phyloP scores from a whole-genome alignment of 2,888 invertebrate genomes.

The Mesoligia furuncula region DNA sequence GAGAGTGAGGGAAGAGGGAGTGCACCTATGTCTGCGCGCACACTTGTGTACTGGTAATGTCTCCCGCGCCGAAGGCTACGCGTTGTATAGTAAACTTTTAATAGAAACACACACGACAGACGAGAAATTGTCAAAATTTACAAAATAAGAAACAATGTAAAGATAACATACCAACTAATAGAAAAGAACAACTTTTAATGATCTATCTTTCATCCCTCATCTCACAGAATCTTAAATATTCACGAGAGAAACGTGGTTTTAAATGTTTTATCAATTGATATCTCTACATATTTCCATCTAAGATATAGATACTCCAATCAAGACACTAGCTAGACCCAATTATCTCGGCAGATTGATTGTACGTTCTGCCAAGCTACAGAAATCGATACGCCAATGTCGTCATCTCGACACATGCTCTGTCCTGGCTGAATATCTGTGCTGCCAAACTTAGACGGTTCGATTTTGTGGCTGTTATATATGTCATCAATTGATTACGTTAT shows the following conservation, averaged over 20 bases:
- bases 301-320: no score
- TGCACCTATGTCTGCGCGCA: no score
- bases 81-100: background rate
- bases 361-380: slow-evolving; percentile 27
- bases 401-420: slow-evolving; percentile 13
- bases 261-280: slow-evolving; percentile 5
- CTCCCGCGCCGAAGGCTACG: no score
- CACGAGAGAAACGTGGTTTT: no score
- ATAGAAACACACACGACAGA: background rate
- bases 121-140: background rate
- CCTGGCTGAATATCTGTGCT: background rate
- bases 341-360: slow-evolving; percentile 23
- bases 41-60: no score
- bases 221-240: background rate
- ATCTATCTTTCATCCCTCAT: background rate
- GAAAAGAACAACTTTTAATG: background rate
- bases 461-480: background rate
- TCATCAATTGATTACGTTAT: background rate
- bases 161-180: no score
- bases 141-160: background rate
- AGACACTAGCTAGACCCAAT: no score
- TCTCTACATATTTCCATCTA: no score
- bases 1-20: no score
- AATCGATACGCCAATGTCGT: slow-evolving; percentile 28
- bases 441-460: background rate